phyloP scores from a whole-genome alignment of 2,113 vertebrate genomes.

The Gulo gulo region DNA sequence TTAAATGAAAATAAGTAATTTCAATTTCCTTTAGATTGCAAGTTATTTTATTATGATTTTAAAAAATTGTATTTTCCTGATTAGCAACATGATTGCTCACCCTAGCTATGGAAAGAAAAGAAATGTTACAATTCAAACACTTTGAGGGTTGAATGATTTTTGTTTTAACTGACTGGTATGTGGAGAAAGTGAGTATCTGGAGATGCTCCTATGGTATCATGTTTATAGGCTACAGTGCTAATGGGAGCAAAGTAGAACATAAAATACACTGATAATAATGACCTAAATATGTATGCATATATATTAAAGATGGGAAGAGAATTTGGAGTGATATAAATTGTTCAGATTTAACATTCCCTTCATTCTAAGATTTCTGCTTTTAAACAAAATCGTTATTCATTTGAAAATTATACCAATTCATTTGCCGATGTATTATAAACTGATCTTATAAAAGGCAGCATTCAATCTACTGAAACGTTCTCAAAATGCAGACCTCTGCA shows the following conservation, averaged over 20 bases:
- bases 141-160: background rate
- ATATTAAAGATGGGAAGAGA: background rate
- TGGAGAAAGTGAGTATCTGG: background rate
- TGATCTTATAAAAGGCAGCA: conserved; percentile 1
- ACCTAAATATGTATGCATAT: background rate
- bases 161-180: background rate
- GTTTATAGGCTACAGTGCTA: background rate
- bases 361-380: conserved; percentile 35
- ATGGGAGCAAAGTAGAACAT: conserved; percentile 26
- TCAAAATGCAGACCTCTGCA: background rate
- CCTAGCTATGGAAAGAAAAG: conserved; percentile 30
- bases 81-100: conserved; percentile 45
- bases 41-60: background rate
- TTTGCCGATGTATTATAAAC: conserved; percentile 17
- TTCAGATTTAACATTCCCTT: background rate
- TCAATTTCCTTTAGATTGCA: background rate
- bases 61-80: background rate
- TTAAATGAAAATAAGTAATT: conserved; percentile 43
- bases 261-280: conserved; percentile 1
- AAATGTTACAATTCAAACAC: background rate
- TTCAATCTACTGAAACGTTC: conserved; percentile 1
- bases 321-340: conserved; percentile 28
- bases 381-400: conserved; percentile 39
- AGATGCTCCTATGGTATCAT: background rate
- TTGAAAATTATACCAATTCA: conserved; percentile 55